Conservation (phyloP, 2,888 invertebrate genomes). For the Sesia apiformis region DNA sequence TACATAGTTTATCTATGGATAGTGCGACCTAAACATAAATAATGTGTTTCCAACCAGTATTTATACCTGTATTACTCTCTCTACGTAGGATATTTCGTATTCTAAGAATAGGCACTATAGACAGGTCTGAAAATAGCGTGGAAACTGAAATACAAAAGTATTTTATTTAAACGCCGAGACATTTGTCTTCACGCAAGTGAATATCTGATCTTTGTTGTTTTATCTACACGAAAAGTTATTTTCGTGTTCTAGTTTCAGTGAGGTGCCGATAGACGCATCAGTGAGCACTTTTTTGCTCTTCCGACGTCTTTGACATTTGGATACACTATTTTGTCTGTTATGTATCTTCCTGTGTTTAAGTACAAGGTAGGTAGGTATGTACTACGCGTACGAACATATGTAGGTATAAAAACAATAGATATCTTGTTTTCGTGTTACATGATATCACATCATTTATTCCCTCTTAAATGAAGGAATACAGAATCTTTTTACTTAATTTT, state of each 20-base stretch:
- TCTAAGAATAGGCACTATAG: neutral
- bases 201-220: conserved; percentile 47
- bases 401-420: too few relatives aligned
- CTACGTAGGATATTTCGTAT: neutral
- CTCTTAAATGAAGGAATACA: too few relatives aligned
- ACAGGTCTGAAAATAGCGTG: neutral
- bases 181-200: conserved; percentile 39
- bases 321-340: too few relatives aligned
- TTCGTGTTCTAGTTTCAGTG: conserved; percentile 31
- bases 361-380: too few relatives aligned
- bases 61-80: neutral
- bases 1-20: too few relatives aligned
- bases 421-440: too few relatives aligned
- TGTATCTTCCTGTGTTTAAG: too few relatives aligned
- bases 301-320: too few relatives aligned
- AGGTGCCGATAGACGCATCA: conserved; percentile 44
- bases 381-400: too few relatives aligned
- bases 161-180: conserved; percentile 39
- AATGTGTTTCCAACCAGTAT: neutral
- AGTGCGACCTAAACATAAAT: too few relatives aligned
- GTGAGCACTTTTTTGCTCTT: conserved; percentile 22
- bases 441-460: too few relatives aligned
- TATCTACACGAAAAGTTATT: conserved; percentile 34
- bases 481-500: too few relatives aligned
- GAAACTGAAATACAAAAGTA: neutral